Evolutionary conservation across 2,113 vertebrate genomes (phyloP).

Genomic region (Odocoileus virginianus): DNA sequence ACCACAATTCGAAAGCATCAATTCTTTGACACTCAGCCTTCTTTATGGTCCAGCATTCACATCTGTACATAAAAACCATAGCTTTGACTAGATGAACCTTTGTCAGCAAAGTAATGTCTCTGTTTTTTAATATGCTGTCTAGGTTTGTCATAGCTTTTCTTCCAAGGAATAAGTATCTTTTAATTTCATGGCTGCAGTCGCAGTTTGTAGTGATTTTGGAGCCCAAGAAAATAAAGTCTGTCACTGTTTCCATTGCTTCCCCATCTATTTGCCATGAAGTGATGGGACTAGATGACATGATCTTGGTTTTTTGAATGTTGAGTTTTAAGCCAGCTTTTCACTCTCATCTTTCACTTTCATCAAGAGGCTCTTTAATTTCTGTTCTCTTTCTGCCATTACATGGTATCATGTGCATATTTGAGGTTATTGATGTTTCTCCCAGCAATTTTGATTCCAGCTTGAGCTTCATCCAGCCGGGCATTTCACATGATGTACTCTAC

Average conservation of each 20-base stretch:
- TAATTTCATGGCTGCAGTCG: background rate
- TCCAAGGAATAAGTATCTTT: background rate
- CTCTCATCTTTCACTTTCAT: background rate
- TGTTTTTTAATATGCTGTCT: background rate
- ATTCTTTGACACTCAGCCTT: background rate
- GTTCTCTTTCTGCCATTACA: background rate
- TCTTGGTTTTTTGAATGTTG: background rate
- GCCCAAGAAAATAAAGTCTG: background rate
- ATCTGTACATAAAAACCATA: background rate
- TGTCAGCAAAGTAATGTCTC: background rate
- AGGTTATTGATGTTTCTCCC: background rate
- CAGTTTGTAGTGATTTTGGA: background rate
- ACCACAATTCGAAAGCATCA: background rate
- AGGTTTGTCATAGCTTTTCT: background rate
- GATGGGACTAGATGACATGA: background rate
- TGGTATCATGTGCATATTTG: background rate
- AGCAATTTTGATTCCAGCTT: background rate
- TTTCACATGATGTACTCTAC: background rate
- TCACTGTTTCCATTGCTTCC: background rate
- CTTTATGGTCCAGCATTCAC: background rate
- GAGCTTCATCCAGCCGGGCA: background rate
- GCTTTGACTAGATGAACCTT: background rate
- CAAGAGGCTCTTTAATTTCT: background rate
- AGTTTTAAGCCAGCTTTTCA: background rate
- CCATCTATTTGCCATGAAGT: background rate